Base-by-base conservation (phyloP, 2,113 vertebrate species). In the Cariama cristata region DNA sequence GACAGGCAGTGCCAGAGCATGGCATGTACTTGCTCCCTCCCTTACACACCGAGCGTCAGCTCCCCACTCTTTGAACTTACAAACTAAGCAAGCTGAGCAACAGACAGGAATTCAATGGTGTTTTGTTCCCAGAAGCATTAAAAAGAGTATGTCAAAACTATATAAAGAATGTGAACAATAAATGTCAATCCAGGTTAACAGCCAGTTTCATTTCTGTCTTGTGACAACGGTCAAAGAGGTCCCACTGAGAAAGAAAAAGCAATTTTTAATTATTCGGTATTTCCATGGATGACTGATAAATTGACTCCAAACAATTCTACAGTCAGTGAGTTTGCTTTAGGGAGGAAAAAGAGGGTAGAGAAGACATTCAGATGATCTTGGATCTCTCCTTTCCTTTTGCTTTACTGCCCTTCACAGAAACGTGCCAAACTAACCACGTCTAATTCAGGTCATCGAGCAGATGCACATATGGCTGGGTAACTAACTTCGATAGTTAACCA, bases 361-460 rank as follows among this genome's bases (percentile, higher is more conserved):
- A 53, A 80, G 44, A 45, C 15, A 38, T 56, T 8, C 33, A 58
- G 21, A 47, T 76, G 12, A 73, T 86, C 42, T 81, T 13, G 12
- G 53, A 74, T 76, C 24, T 71, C 73, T 87, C 55, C 17, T 24
- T 86, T 44, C 28, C 32, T 79, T 68, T 62, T 77, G 79, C 63
- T 90, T 67, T 62, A 86, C 20, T 63, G 55, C 40, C 35, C n/a
- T 92, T 56, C 7, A 52, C 73, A 89, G 73, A 67, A 80, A 91
- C 12, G 20, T 81, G 56, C 56, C 49, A 75, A 74, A 68, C 14
- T 58, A 87, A 79, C 52, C n/a, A 66, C 1, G 0, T 67, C 12
- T 60, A 87, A 89, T 76, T 59, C 83, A 95, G 88, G 83, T 89
- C 88, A 93, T 5, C 83, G 90, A 93, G 62, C 58, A 95, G 79